These are phyloP conservation scores for Notoglanidium macrostoma DNA, from an alignment of 2,797 vertebrate genomes.

Conservation along the genomic window DNA sequence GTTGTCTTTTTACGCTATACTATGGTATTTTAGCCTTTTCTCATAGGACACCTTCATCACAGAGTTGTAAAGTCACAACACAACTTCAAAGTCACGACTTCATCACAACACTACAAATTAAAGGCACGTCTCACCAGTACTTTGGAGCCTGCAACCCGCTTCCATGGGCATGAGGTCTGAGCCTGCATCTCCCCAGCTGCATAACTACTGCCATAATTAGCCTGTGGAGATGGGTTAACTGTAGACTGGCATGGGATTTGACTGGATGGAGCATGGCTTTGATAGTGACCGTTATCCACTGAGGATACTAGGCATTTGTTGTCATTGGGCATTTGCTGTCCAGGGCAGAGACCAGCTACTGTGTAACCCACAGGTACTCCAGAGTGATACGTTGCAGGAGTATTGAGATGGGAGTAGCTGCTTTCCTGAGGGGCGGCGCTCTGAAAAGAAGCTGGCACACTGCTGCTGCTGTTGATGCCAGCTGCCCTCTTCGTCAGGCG, in stretches of 20 bases:
- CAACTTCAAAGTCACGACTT: not conserved
- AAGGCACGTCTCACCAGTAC: constrained; percentile 73
- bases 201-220: constrained; percentile 64
- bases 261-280: constrained; percentile 64
- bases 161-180: constrained; percentile 74
- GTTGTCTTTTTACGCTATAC: not conserved
- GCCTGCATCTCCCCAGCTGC: constrained; percentile 52
- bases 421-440: constrained; percentile 62
- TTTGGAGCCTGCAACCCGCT: constrained; percentile 73
- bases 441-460: constrained; percentile 57
- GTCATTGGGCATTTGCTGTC: constrained; percentile 63
- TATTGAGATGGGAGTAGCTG: constrained; percentile 61
- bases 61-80: not conserved
- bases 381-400: constrained; percentile 61
- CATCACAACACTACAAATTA: not conserved
- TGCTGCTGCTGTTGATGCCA: constrained; percentile 62
- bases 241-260: constrained; percentile 66
- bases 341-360: constrained; percentile 60
- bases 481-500: constrained; percentile 64
- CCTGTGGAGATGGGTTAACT: constrained; percentile 52
- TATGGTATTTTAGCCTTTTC: not conserved
- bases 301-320: constrained; percentile 59
- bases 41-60: not conserved
- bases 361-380: constrained; percentile 44
- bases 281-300: constrained; percentile 68